phyloP scores from a whole-genome alignment of 1,140 invertebrate genomes.

The Zaprionus nigranus region DNA sequence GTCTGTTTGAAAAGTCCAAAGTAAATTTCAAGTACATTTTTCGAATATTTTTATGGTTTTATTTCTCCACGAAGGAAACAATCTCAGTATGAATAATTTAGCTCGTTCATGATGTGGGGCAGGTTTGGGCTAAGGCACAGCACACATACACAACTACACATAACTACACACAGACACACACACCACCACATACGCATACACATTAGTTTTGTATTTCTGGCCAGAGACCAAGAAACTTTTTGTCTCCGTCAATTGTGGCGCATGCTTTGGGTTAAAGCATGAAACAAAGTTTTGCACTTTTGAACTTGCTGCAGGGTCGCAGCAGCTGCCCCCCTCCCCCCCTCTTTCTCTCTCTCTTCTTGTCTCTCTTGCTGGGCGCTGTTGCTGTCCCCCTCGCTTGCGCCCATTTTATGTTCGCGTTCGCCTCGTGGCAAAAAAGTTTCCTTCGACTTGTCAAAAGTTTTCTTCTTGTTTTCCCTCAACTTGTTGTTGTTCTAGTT shows the following conservation, averaged over 20 bases:
- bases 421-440: constrained; percentile 56
- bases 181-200: background rate
- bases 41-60: background rate
- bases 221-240: background rate
- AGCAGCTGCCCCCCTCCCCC: background rate
- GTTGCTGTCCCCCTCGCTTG: constrained; percentile 36
- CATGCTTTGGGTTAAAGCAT: constrained; percentile 48
- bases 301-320: constrained; percentile 68
- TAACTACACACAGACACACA: background rate
- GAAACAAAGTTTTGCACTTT: constrained; percentile 69
- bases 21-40: background rate
- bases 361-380: background rate
- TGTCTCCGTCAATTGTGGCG: constrained; percentile 20
- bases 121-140: background rate
- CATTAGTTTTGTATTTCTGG: background rate
- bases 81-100: background rate
- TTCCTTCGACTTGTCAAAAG: constrained; percentile 75
- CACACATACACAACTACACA: background rate
- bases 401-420: constrained; percentile 62
- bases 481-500: background rate
- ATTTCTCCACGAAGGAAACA: background rate
- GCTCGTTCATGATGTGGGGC: background rate
- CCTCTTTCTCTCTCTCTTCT: background rate
- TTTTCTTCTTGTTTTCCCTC: constrained; percentile 57
- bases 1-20: background rate